Evolutionary conservation across 2,113 vertebrate genomes (phyloP), one percentile per base, ranked within the genome.

Genomic region (Poeciliopsis occidentalis): DNA sequence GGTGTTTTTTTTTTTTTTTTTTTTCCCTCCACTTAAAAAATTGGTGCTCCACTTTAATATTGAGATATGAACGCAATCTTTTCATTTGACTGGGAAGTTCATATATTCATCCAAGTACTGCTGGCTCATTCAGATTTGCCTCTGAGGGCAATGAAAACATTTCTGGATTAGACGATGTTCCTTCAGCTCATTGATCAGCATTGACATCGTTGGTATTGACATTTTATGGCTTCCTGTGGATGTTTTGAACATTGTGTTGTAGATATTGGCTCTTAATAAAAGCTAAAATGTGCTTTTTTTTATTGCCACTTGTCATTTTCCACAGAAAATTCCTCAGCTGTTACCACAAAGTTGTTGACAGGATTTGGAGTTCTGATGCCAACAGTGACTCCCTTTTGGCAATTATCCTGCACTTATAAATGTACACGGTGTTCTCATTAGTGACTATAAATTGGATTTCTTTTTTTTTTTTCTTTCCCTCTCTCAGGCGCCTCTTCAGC

Each of bases 401-500:
- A 75, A 24, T 3, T 32, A 0, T 41, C 12, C 24, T 32, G 19
- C 26, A 12, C 10, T 31, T 44, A 0, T 54, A 37, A 32, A n/a
- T 24, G 51, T 8, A 47, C 17, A 51, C 22, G 51, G 4, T 24
- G 51, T 57, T 41, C 24, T 54, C 1, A 37, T 26, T 51, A 24
- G 54, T n/a, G 41, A 41, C n/a, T 13, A 19, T 69, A 57, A 80
- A 7, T 39, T 24, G 27, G 37, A 41, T 72, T 8, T 69, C 22
- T 57, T 31, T 69, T 37, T 37, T 37, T 37, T 78, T 60, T 67
- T 30, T 82, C 41, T 66, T 54, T 64, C 12, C 57, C 12, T 73
- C 12, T 65, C 31, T 12, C 82, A 95, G 94, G 94, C 87, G 75
- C 92, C 85, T 86, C 85, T 93, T 39, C 86, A 97, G 94, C 93